phyloP scores from a whole-genome alignment of 2,113 vertebrate species.

The Syngnathus scovelli region DNA sequence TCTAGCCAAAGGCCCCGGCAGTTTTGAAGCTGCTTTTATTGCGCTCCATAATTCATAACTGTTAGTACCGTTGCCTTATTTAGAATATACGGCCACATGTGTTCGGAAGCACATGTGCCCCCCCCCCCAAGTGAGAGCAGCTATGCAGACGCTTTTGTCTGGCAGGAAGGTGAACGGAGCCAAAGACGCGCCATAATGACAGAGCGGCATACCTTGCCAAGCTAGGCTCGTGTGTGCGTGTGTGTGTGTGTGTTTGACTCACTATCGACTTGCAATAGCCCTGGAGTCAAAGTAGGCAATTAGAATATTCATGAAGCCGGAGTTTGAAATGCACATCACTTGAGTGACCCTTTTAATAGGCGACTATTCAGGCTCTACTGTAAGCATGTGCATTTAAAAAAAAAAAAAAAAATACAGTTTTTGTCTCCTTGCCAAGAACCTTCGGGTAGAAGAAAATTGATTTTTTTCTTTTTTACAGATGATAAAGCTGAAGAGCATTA shows the following conservation, averaged over 20 bases:
- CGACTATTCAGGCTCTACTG: neutral
- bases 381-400: neutral
- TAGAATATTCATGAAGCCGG: constrained; percentile 55
- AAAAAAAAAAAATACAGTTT: neutral
- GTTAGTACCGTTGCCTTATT: constrained; percentile 40
- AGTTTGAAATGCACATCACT: constrained; percentile 32
- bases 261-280: constrained; percentile 20
- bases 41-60: constrained; percentile 53
- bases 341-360: constrained; percentile 22
- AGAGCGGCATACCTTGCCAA: constrained; percentile 5
- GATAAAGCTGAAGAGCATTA: neutral
- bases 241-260: constrained; percentile 19
- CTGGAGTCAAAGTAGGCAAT: constrained; percentile 31
- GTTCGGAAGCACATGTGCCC: constrained; percentile 27
- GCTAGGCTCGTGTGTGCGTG: neutral
- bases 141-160: constrained; percentile 7
- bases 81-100: constrained; percentile 36
- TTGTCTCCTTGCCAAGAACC: neutral
- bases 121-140: constrained; percentile 23
- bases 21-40: constrained; percentile 33
- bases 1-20: constrained; percentile 7
- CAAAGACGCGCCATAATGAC: constrained; percentile 2
- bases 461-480: neutral
- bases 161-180: constrained; percentile 1
- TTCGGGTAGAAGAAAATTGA: neutral